phyloP scores from a whole-genome alignment of 2,888 invertebrate genomes.

The Hemithea aestivaria region DNA sequence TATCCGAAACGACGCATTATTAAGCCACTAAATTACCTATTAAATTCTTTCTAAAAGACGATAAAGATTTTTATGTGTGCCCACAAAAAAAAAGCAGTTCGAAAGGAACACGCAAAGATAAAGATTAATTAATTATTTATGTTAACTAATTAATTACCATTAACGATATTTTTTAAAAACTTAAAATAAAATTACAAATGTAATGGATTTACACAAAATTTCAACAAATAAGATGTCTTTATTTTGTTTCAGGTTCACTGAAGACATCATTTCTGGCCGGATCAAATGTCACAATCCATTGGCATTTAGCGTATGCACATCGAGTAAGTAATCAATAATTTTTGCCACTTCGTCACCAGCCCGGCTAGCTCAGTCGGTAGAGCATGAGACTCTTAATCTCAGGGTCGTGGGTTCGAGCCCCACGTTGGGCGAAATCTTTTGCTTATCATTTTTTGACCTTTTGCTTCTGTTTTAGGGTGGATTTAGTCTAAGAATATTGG shows the following conservation, averaged over 20 bases:
- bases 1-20: too few species aligned
- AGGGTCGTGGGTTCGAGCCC: slow-evolving; percentile 83
- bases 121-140: too few species aligned
- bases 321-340: slow-evolving; percentile 65
- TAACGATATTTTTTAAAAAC: too few species aligned
- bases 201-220: too few species aligned
- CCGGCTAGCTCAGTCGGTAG: slow-evolving; percentile 80
- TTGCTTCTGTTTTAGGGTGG: slow-evolving; percentile 86
- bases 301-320: slow-evolving; percentile 97
- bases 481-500: slow-evolving; percentile 91
- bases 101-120: too few species aligned
- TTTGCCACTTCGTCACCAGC: slow-evolving; percentile 17
- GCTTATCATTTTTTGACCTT: background rate
- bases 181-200: too few species aligned
- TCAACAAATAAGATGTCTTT: slow-evolving; percentile 6
- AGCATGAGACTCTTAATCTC: slow-evolving; percentile 83
- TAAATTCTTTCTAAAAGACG: too few species aligned
- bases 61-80: too few species aligned
- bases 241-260: slow-evolving; percentile 82
- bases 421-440: slow-evolving; percentile 73
- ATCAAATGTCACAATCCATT: slow-evolving; percentile 91
- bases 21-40: too few species aligned
- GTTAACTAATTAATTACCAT: too few species aligned
- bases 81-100: too few species aligned
- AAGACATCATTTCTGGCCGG: slow-evolving; percentile 90